Evolutionary conservation across 2,888 invertebrate species (phyloP).

Genomic region (Marronus borbonicus): DNA sequence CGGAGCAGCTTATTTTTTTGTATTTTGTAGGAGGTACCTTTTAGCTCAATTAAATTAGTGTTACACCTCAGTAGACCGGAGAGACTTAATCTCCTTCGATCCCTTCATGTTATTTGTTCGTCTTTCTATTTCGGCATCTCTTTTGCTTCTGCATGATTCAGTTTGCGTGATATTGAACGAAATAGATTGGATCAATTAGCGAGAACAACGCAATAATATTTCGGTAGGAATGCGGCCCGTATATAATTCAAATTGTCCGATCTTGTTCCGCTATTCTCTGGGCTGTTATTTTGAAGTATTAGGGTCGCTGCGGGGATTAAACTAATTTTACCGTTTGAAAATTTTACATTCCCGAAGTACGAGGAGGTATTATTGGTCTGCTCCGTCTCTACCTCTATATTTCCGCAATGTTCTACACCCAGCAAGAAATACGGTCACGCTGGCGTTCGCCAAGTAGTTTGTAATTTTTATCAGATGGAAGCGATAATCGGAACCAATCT

Average conservation of each 20-base stretch:
- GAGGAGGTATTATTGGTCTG: conserved; percentile 7
- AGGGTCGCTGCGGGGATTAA: conserved; percentile 37
- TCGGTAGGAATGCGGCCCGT: conserved; percentile 4
- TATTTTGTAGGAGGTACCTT: no score
- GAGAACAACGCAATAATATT: neutral
- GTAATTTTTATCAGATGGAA: conserved; percentile 40
- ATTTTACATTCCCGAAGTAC: conserved; percentile 33
- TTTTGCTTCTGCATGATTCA: no score
- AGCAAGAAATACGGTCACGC: conserved; percentile 29
- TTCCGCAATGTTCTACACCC: neutral
- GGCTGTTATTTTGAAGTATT: conserved; percentile 37
- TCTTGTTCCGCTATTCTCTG: conserved; percentile 10
- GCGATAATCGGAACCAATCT: conserved; percentile 40
- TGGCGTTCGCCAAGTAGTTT: conserved; percentile 29
- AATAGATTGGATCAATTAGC: conserved; percentile 18
- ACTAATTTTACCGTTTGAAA: conserved; percentile 43
- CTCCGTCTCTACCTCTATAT: neutral
- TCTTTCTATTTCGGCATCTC: no score
- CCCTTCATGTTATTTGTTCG: no score
- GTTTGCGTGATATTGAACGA: neutral
- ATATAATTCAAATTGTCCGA: conserved; percentile 40
- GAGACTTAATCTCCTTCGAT: no score
- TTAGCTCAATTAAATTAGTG: no score
- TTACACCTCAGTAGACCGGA: no score
- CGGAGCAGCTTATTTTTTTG: no score